Percentiles rank a stretch among this genome's conserved stretches.
phyloP scores from a whole-genome alignment of 2,113 vertebrate genomes.

The Catharus bicknelli region DNA sequence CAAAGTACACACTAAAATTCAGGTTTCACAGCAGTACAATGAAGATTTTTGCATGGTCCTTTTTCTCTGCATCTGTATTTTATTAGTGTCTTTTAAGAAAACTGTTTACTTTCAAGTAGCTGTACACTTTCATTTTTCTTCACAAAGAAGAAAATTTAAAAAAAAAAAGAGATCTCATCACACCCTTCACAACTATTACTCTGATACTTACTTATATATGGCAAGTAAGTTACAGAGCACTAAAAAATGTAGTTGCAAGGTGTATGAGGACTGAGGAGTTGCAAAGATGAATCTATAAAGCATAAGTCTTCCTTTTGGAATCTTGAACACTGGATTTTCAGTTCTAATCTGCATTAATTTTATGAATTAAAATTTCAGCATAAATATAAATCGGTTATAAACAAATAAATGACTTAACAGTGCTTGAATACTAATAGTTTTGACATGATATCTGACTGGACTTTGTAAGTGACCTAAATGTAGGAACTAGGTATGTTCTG shows the following conservation, averaged over 20 bases:
- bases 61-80: background rate
- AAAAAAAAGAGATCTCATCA: background rate
- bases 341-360: background rate
- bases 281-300: background rate
- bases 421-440: background rate
- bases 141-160: background rate
- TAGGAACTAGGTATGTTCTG: background rate
- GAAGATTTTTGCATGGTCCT: background rate
- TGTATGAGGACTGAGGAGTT: background rate
- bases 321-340: rapidly evolving
- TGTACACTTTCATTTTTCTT: background rate
- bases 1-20: background rate
- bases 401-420: background rate
- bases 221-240: background rate
- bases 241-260: background rate
- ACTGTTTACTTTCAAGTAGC: background rate
- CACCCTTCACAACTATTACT: rapidly evolving
- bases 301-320: background rate
- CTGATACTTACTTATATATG: background rate
- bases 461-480: background rate
- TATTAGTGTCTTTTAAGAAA: background rate
- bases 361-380: background rate
- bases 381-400: background rate
- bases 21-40: background rate
- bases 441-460: background rate